These are phyloP conservation scores for Athene noctua DNA, from an alignment of 2,113 vertebrate species.

Conservation along the genomic window DNA sequence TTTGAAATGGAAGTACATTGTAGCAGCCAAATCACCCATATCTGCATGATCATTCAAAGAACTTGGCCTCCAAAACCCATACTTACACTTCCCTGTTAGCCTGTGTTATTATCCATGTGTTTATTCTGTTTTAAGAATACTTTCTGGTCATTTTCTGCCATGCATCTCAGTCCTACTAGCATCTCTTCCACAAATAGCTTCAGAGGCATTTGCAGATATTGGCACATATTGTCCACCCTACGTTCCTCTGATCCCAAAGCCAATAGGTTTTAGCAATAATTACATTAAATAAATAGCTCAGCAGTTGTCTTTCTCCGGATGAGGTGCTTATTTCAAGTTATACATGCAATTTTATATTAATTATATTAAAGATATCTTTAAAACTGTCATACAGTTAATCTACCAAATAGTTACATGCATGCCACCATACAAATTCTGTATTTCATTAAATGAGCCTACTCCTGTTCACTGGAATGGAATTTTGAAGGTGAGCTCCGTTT, in stretches of 20 bases:
- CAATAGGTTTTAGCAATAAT: background rate
- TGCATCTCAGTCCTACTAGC: accelerated
- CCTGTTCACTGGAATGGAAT: background rate
- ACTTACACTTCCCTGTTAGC: background rate
- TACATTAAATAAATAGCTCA: background rate
- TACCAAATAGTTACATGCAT: background rate
- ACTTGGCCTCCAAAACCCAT: background rate
- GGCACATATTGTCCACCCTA: background rate
- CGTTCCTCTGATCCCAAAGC: background rate
- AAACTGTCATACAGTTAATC: background rate
- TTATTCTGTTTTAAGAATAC: background rate
- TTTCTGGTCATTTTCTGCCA: background rate
- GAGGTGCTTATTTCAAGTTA: background rate
- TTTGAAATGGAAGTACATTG: background rate
- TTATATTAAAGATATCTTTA: background rate
- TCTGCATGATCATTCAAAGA: background rate
- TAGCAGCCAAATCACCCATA: background rate
- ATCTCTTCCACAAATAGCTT: background rate
- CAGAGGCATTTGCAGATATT: background rate
- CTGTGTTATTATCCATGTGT: background rate
- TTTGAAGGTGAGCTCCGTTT: background rate
- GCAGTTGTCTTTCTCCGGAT: background rate
- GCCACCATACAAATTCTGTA: background rate
- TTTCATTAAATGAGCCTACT: background rate
- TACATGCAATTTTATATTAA: background rate